These are phyloP conservation scores for Xylota segnis DNA, from an alignment of 2,888 invertebrate genomes.

Conservation along the genomic window DNA sequence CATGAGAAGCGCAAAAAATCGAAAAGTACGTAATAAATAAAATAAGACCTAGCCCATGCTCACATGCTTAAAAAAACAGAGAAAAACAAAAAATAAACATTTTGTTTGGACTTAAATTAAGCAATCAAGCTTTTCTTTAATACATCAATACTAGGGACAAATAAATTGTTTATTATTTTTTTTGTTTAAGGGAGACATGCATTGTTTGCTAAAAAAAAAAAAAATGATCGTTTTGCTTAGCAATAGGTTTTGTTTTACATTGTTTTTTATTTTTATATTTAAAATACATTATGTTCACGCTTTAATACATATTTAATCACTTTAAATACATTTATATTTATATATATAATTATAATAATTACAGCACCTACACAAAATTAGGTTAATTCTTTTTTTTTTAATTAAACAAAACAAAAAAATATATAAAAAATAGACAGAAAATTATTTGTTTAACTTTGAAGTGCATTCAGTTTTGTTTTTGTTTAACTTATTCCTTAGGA, in stretches of 20 bases:
- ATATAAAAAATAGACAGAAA: slow-evolving; percentile 39
- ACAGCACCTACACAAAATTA: slow-evolving; percentile 77
- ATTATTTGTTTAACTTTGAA: slow-evolving; percentile 22
- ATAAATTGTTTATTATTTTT: slow-evolving; percentile 28
- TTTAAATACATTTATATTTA: slow-evolving; percentile 71
- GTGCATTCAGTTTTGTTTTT: slow-evolving; percentile 20
- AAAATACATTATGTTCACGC: slow-evolving; percentile 75
- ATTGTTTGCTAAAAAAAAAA: slow-evolving; percentile 19
- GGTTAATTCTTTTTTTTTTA: slow-evolving; percentile 46
- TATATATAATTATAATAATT: slow-evolving; percentile 72
- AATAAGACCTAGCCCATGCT: neutral
- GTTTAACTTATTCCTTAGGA: slow-evolving; percentile 54
- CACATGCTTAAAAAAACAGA: neutral
- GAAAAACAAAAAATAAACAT: neutral
- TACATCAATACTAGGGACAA: slow-evolving; percentile 38
- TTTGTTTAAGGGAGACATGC: neutral
- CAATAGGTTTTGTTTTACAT: slow-evolving; percentile 63
- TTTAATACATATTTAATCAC: slow-evolving; percentile 76
- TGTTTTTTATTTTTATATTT: slow-evolving; percentile 59
- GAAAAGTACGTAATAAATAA: neutral
- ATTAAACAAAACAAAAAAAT: slow-evolving; percentile 53
- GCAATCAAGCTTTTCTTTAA: slow-evolving; percentile 18
- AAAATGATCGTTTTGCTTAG: slow-evolving; percentile 65
- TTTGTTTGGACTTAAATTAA: slow-evolving; percentile 8
- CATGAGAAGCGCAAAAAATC: neutral